Evolutionary conservation across 2,113 vertebrate genomes (phyloP), one percentile per base, ranked within the genome.

Genomic region (Columba janthina): DNA sequence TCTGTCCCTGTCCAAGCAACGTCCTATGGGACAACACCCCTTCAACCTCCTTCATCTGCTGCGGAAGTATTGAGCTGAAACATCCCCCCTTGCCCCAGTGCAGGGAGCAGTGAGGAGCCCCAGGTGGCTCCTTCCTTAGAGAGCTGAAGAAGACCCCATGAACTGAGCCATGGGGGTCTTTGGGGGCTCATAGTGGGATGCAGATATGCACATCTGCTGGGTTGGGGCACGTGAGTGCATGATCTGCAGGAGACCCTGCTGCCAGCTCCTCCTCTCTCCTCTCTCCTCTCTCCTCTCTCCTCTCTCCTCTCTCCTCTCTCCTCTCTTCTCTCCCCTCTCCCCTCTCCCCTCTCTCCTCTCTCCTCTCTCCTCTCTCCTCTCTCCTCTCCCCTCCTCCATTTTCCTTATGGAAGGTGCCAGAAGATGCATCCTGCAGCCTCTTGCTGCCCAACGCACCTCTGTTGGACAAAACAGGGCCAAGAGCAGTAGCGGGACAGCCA

Each of bases 401-500:
- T 8, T 50, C 36, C 42, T 31, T 19, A 9, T 5, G 15, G 58
- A 44, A 65, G 58, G 36, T n/a, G 36, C 60, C 0, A 2, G 50
- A 21, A 34, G 56, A 56, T 48, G 28, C 51, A 8, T n/a, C 32
- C 72, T 0, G 0, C 8, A 1, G 20, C 54, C 34, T 14, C 29
- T 31, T 2, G 0, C 26, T 85, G 58, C 58, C 53, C 3, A 1
- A 2, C 2, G 4, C 28, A 6, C 13, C 38, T 46, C 31, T 5
- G 0, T 12, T 12, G 70, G 84, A 24, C 36, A 29, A 42, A 15
- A 5, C 2, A 1, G 46, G 70, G 61, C 56, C 0, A 1, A 31
- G 51, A 51, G 32, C 61, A 0, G 0, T 1, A 2, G 5, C 0
- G 3, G 53, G 48, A 22, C 3, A 5, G n/a, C 26, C 9, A 2